Evolutionary conservation across 2,113 vertebrate species (phyloP), one percentile per base, ranked within the genome.

Genomic region (Oryzias melastigma): DNA sequence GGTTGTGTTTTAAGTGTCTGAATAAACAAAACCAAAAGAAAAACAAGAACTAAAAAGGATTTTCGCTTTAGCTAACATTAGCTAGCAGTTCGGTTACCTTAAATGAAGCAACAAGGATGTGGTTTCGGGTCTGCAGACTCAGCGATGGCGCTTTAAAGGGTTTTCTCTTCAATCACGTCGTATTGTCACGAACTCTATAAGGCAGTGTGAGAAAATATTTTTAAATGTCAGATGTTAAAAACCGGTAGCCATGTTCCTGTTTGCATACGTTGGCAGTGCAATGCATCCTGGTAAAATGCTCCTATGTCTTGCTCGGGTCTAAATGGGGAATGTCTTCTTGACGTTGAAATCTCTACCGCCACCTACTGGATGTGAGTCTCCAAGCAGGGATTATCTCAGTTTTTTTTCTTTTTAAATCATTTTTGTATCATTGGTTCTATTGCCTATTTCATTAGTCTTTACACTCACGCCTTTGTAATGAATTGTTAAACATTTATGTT

Each of bases 201-300:
- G 45, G 43, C 62, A 12, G 4, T 40, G 1, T 66, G 13, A 58
- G 42, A 42, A 24, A 35, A n/a, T 3, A 35, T 59, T 29, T 13
- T 15, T 75, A 49, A 25, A 44, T 35, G 13, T 58, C 47, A 47
- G 58, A 29, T 75, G 62, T 77, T 73, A 85, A 29, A 79, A 59
- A 69, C 88, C 85, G 87, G 78, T 80, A 74, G 84, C 75, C 89
- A 89, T 89, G 80, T 89, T 85, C 79, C 84, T 89, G 86, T 88
- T 89, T 91, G 89, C 74, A 58, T 91, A 90, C 89, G 89, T 89
- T 86, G 89, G 87, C 89, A 90, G 48, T 79, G 83, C 84, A 71
- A 48, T 82, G 87, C 81, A 89, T 88, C 53, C 45, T 82, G 89
- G 88, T 82, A 80, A 20, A 41, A 5, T 7, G 1, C 15, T 5